Percentiles rank a stretch among this genome's conserved stretches.
These are phyloP conservation scores for Budorcas taxicolor DNA, from an alignment of 2,113 vertebrate genomes.

Conservation along the genomic window DNA sequence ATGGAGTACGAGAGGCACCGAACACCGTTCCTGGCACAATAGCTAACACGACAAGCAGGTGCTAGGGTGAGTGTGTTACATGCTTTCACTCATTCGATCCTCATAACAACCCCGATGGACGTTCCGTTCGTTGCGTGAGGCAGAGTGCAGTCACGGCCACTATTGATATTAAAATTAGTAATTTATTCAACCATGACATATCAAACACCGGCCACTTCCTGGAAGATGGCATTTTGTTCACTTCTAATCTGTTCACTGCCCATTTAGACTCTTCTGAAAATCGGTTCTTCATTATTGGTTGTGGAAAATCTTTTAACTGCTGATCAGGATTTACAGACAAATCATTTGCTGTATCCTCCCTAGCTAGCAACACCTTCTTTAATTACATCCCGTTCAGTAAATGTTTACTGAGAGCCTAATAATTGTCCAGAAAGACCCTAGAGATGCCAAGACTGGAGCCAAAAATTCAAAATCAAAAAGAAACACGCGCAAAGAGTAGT, in stretches of 20 bases:
- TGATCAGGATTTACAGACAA: not conserved
- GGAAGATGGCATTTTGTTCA: not conserved
- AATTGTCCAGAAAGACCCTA: not conserved
- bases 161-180: not conserved
- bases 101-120: not conserved
- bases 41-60: accelerated
- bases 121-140: accelerated
- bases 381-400: not conserved
- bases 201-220: not conserved
- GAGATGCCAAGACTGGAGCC: not conserved
- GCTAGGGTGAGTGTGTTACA: accelerated
- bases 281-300: not conserved
- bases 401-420: not conserved
- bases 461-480: not conserved
- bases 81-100: not conserved
- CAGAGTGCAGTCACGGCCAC: not conserved
- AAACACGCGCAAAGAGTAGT: not conserved
- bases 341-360: not conserved
- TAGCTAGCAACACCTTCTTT: not conserved
- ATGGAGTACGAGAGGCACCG: not conserved
- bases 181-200: not conserved
- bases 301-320: not conserved
- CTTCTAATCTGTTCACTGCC: not conserved
- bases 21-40: not conserved
- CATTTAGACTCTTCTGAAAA: not conserved